A percentile compares a stretch with the other conserved stretches of the same genome.
These are phyloP conservation scores for Apostichopus californicus DNA, from an alignment of 35 echinoderm and acorn worm species.

Conservation along the genomic window DNA sequence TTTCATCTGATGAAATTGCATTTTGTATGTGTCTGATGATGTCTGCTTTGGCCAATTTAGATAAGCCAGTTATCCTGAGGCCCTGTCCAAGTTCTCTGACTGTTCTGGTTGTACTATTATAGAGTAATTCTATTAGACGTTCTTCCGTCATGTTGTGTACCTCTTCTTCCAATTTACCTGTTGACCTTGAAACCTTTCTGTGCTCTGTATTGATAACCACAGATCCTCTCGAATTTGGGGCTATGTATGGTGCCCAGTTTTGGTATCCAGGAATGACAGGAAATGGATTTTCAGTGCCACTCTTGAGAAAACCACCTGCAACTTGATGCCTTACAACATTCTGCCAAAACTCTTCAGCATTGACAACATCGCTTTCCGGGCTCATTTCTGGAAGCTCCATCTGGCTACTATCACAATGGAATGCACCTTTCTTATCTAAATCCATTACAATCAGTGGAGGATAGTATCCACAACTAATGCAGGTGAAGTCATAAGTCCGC, in stretches of 20 bases:
- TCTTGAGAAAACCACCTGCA: slow-evolving; percentile 43
- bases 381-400: slow-evolving; percentile 4
- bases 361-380: slow-evolving; percentile 35
- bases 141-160: too few relatives aligned
- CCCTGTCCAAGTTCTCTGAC: not conserved
- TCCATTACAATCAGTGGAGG: slow-evolving; percentile 55
- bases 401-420: not conserved
- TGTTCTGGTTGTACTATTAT: too few relatives aligned
- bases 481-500: slow-evolving; percentile 9
- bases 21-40: not conserved
- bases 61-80: not conserved
- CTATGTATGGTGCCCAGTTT: not conserved
- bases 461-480: slow-evolving; percentile 39
- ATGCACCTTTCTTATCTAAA: slow-evolving; percentile 45
- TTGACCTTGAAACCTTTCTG: too few relatives aligned
- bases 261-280: not conserved
- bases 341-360: slow-evolving; percentile 36
- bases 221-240: too few relatives aligned
- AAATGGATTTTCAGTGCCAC: slow-evolving; percentile 44
- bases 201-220: too few relatives aligned
- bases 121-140: too few relatives aligned
- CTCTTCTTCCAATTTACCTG: too few relatives aligned
- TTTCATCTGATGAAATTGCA: not conserved
- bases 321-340: slow-evolving; percentile 17
- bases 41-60: slow-evolving; percentile 12